Conservation (phyloP, 2,888 invertebrate species). For the Dione juno region DNA sequence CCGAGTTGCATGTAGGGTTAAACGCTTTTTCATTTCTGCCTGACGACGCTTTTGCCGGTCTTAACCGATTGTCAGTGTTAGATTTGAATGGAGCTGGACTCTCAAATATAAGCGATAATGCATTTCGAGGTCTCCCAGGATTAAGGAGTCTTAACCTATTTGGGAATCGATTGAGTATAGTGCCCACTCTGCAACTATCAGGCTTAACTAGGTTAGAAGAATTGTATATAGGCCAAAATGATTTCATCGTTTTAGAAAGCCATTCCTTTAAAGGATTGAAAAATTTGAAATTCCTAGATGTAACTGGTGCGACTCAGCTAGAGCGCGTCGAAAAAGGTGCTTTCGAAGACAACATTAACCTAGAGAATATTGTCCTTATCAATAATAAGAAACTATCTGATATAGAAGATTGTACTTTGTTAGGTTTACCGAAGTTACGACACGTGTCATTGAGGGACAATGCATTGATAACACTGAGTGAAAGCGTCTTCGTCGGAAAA, state of each 20-base stretch:
- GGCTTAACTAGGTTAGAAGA: slow-evolving; percentile 90
- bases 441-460: slow-evolving; percentile 91
- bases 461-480: slow-evolving; percentile 89
- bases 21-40: slow-evolving; percentile 91
- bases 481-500: slow-evolving; percentile 90
- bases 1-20: slow-evolving; percentile 92
- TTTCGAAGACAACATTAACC: slow-evolving; percentile 90
- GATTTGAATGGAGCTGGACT: slow-evolving; percentile 92
- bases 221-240: slow-evolving; percentile 92
- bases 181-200: slow-evolving; percentile 90
- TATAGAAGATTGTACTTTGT: slow-evolving; percentile 89
- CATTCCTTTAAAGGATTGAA: slow-evolving; percentile 91
- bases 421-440: slow-evolving; percentile 90
- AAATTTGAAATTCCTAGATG: slow-evolving; percentile 89
- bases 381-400: slow-evolving; percentile 89
- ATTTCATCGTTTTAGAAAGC: slow-evolving; percentile 87
- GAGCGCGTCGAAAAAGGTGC: slow-evolving; percentile 89
- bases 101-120: slow-evolving; percentile 89
- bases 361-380: slow-evolving; percentile 89
- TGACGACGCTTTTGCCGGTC: slow-evolving; percentile 90
- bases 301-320: slow-evolving; percentile 90
- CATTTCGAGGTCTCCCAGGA: slow-evolving; percentile 90
- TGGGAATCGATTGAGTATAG: slow-evolving; percentile 89
- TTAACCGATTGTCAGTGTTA: slow-evolving; percentile 88
- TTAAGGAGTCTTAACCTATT: slow-evolving; percentile 89